Evolutionary conservation across 2,113 vertebrate species (phyloP).

Genomic region (Neotragus moschatus): DNA sequence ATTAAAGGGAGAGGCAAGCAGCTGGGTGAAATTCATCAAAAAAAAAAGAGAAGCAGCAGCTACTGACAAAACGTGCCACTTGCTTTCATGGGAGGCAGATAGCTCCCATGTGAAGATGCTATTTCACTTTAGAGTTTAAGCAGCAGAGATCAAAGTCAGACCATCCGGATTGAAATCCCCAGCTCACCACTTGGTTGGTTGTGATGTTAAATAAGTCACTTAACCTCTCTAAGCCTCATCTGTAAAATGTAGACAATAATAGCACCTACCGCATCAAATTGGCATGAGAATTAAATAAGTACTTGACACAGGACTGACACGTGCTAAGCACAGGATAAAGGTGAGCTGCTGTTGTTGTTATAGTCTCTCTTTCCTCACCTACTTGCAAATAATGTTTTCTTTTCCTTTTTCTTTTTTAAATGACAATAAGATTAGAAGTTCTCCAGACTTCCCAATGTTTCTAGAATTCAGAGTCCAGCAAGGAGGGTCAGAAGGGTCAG

Average conservation of each 20-base stretch:
- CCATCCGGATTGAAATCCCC: too few species aligned
- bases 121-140: not conserved
- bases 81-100: not conserved
- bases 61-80: not conserved
- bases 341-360: too few species aligned
- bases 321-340: rapidly evolving
- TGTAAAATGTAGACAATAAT: not conserved
- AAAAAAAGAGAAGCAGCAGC: not conserved
- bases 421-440: not conserved
- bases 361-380: not conserved
- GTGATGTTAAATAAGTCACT: not conserved
- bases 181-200: not conserved
- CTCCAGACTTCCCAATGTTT: not conserved
- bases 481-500: not conserved
- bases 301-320: not conserved
- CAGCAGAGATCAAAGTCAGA: not conserved
- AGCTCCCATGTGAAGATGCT: not conserved
- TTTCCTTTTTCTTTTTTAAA: not conserved
- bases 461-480: not conserved
- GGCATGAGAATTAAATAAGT: not conserved
- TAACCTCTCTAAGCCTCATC: not conserved
- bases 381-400: not conserved
- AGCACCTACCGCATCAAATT: not conserved
- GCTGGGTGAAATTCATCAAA: not conserved
- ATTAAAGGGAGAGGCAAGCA: not conserved